Conservation (phyloP, 2,888 invertebrate genomes). For the Limnephilus rhombicus region DNA sequence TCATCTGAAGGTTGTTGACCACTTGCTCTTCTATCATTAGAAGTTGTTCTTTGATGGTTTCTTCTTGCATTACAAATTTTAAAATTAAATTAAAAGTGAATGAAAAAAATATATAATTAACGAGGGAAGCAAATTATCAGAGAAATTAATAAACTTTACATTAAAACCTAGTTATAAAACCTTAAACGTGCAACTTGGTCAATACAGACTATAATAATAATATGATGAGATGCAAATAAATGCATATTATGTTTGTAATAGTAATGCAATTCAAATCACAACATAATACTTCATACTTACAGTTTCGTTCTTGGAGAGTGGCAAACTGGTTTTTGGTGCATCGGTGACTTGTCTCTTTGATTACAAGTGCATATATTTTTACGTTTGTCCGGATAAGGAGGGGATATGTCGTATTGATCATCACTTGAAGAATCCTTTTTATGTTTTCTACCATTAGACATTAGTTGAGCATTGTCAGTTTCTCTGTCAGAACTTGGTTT, state of each 20-base stretch:
- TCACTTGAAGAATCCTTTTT: background rate
- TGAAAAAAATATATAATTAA: background rate
- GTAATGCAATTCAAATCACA: background rate
- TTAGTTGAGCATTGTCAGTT: background rate
- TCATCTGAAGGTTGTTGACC: background rate
- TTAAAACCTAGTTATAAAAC: background rate
- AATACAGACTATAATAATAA: background rate
- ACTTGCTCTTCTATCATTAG: background rate
- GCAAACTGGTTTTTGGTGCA: conserved; percentile 74
- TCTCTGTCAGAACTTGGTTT: background rate
- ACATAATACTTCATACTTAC: conserved; percentile 11
- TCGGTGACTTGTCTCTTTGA: background rate
- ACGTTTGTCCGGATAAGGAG: background rate
- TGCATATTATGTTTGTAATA: background rate
- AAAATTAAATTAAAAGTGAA: background rate
- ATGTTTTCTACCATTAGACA: background rate
- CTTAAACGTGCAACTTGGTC: background rate
- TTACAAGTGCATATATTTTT: background rate
- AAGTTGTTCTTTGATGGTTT: background rate
- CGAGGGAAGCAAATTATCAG: background rate
- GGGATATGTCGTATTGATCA: background rate
- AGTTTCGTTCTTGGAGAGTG: conserved; percentile 70
- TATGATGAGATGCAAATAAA: background rate
- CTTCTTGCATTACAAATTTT: background rate
- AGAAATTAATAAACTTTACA: background rate